phyloP scores from a whole-genome alignment of 2,888 invertebrate species.

The Drosophila siamana region DNA sequence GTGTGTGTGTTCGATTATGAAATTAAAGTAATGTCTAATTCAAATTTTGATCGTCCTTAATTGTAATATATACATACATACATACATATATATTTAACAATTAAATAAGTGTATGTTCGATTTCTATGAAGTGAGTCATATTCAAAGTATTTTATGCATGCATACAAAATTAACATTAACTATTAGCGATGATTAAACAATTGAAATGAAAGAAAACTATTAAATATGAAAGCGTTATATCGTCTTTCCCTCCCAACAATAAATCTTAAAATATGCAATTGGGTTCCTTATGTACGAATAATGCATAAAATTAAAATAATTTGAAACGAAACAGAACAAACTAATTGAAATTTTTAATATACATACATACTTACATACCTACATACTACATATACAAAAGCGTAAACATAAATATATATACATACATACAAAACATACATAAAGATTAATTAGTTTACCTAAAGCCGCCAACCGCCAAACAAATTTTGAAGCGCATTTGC shows the following conservation, averaged over 20 bases:
- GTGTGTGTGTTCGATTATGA: slow-evolving; percentile 55
- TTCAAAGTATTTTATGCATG: slow-evolving; percentile 65
- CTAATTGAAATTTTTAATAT: slow-evolving; percentile 57
- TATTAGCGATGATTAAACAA: slow-evolving; percentile 51
- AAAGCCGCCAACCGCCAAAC: slow-evolving; percentile 75
- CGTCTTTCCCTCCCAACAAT: background rate
- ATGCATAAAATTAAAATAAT: slow-evolving; percentile 48
- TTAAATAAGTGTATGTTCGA: slow-evolving; percentile 50
- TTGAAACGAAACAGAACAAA: slow-evolving; percentile 55
- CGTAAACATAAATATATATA: slow-evolving; percentile 33
- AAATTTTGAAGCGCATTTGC: slow-evolving; percentile 77
- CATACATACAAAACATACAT: slow-evolving; percentile 47
- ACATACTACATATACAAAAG: slow-evolving; percentile 38
- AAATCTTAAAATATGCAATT: slow-evolving; percentile 52
- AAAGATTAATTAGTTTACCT: slow-evolving; percentile 43
- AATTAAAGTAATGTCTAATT: slow-evolving; percentile 57
- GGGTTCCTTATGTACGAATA: slow-evolving; percentile 74
- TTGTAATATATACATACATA: slow-evolving; percentile 44
- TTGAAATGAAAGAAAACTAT: slow-evolving; percentile 22
- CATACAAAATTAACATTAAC: slow-evolving; percentile 60
- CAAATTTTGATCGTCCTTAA: slow-evolving; percentile 71
- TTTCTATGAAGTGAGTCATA: slow-evolving; percentile 65
- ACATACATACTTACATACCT: slow-evolving; percentile 38
- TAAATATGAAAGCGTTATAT: slow-evolving; percentile 23
- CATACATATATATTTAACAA: slow-evolving; percentile 26